These are phyloP conservation scores for Rhabdomys dilectus DNA, from an alignment of 2,113 vertebrate species.

Conservation along the genomic window DNA sequence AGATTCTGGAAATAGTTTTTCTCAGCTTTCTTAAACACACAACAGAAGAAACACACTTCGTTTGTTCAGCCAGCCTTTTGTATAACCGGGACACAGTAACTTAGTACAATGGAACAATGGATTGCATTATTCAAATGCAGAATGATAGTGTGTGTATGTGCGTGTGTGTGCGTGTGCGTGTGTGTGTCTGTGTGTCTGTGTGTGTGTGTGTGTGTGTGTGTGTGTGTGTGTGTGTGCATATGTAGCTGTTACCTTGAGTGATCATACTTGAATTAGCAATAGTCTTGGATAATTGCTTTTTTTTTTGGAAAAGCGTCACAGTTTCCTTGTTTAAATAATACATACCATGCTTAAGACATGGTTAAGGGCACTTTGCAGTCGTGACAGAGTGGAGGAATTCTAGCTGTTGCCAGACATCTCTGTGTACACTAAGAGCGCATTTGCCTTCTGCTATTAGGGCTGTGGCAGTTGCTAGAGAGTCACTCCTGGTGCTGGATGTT, in stretches of 20 bases:
- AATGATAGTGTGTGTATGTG: not conserved
- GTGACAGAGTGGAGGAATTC: not conserved
- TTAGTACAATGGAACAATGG: not conserved
- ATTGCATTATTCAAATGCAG: not conserved
- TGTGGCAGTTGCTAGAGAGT: not conserved
- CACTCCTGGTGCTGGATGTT: not conserved
- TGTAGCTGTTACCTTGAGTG: conserved; percentile 21
- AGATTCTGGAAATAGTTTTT: conserved; percentile 43
- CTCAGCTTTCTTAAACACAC: not conserved
- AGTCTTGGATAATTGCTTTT: conserved; percentile 29
- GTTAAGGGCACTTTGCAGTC: conserved; percentile 17
- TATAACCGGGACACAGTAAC: conserved; percentile 20
- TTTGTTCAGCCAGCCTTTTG: not conserved
- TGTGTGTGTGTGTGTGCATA: not conserved
- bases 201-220: too few species aligned
- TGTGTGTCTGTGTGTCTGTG: too few species aligned
- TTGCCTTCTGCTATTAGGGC: conserved; percentile 48
- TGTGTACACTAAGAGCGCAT: conserved; percentile 55
- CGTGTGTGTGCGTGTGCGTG: too few species aligned
- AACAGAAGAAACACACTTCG: not conserved
- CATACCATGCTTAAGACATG: not conserved
- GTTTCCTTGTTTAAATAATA: conserved; percentile 36
- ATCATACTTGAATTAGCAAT: not conserved
- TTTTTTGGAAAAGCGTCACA: conserved; percentile 41
- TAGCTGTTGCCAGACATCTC: not conserved